Evolutionary conservation across 2,888 invertebrate genomes (phyloP).

Genomic region (Hypsopygia costalis): DNA sequence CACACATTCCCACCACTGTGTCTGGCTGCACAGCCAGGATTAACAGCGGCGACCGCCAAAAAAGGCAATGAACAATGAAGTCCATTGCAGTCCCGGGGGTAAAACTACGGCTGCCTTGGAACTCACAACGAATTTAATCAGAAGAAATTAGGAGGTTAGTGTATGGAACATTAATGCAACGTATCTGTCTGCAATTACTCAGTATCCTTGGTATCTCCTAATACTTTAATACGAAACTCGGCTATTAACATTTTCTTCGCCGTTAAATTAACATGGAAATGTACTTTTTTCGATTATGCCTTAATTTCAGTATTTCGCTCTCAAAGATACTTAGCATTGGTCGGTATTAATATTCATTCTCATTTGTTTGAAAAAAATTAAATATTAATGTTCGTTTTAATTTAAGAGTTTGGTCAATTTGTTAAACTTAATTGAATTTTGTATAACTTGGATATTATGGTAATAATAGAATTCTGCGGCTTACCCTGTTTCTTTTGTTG

Average conservation of each 20-base stretch:
- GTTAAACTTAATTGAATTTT: background rate
- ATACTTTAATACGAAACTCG: conserved; percentile 10
- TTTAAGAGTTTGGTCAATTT: background rate
- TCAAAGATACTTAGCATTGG: conserved; percentile 6
- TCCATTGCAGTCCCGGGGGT: too few species aligned
- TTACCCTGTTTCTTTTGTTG: too few species aligned
- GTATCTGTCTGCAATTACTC: too few species aligned
- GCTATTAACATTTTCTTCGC: conserved; percentile 5
- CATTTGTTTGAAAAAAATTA: conserved; percentile 3
- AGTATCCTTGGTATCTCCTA: conserved; percentile 7
- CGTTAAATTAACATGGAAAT: conserved; percentile 13
- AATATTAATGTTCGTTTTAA: conserved; percentile 1
- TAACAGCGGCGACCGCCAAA: too few species aligned
- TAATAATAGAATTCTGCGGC: too few species aligned
- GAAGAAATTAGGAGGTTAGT: too few species aligned
- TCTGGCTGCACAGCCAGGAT: too few species aligned
- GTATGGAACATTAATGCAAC: too few species aligned
- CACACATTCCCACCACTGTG: too few species aligned
- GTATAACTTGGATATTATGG: background rate
- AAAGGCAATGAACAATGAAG: too few species aligned
- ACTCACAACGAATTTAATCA: too few species aligned
- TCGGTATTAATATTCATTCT: conserved; percentile 7
- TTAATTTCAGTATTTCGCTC: conserved; percentile 2
- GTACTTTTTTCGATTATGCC: conserved; percentile 8
- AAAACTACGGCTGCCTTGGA: too few species aligned